Evolutionary conservation across 2,888 invertebrate genomes (phyloP), one percentile per base, ranked within the genome.

Genomic region (Aphidius colemani): DNA sequence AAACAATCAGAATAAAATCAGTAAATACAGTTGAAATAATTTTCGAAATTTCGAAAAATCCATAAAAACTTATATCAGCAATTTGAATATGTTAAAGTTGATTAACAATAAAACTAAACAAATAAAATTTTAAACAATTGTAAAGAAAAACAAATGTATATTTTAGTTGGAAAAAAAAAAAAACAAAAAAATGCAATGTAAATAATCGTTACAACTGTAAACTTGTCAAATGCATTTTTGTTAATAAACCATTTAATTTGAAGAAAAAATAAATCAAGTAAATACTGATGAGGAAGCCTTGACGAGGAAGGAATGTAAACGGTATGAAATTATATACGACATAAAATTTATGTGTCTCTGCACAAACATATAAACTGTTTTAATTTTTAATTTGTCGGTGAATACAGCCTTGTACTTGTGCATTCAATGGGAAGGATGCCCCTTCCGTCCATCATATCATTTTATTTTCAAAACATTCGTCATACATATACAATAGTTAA

Each of bases 401-500:
- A 80, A 81, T 79, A 77, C 67, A 51, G 66, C 75, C 72, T 81
- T 81, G 80, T 81, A 70, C 70, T 67, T 66, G 70, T 68, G 75
- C 80, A 74, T 71, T 79, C 77, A 71, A 64, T 74, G 75, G 74
- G 76, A 81, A 80, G 76, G 72, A 76, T 61, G 66, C 46, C 18
- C 53, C 67, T 68, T 70, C 71, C 69, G 49, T 48, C 49, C 46
- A 64, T 53, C 13, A 51, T 30, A 60, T 45, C 48, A 55, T 40
- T 44, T 58, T 44, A 48, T 44, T 59, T 50, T 45, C 44, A 49
- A 61, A 9, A 46, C 53, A 53, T 53, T 44, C 10, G 18, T 11
- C 3, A 53, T 6, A 40, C 30, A 30, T 30, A 30, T 30, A 30
- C 30, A 30, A 30, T 30, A 30, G 5, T 30, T 30, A 2, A 30